Base-by-base conservation (phyloP, 1,140 invertebrate genomes). In the Drosophila miranda region DNA sequence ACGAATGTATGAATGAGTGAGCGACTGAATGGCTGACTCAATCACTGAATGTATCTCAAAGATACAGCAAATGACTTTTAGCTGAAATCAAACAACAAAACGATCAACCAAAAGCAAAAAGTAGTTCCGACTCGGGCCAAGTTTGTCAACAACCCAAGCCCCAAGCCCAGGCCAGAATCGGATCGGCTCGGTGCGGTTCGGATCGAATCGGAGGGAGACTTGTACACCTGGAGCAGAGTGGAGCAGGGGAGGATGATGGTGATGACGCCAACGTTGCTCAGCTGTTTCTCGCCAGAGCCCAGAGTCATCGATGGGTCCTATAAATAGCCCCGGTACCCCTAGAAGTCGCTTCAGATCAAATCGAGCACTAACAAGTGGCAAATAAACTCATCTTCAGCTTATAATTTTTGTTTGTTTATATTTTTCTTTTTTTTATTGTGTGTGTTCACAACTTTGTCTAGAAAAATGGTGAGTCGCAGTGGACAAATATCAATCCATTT, bases 301-400 rank as follows among this genome's bases (percentile, higher is more conserved):
- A 59, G 54, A 59, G 59, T 7, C 26, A 52, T 52, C 34, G 11
- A 13, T 38, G 34, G 41, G 48, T 48, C 75, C 69, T 86, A 86
- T 86, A 86, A 86, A 86, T 87, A 86, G 81, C 64, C 54, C 69
- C 61, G 62, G 55, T 53, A 52, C 73, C 60, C 59, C 74, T 78
- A 67, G 73, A 81, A 87, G 82, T 26, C 69, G 77, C 56, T 75
- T 86, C 82, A 86, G 81, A 87, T 87, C 51, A 81, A 68, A 48
- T 58, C 66, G 61, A 78, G 66, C 68, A 69, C 69, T 70, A 16
- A 49, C 74, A 56, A 76, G 67, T 66, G 81, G 19, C 66, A 64
- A 44, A 11, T 63, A 61, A 48, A 80, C 54, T 59, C 38, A 44
- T 62, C 45, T 48, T 26, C 30, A 14, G 72, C 38, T 30, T 23